Conservation (phyloP, 2,888 invertebrate species). For the Ichneumon xanthorius region DNA sequence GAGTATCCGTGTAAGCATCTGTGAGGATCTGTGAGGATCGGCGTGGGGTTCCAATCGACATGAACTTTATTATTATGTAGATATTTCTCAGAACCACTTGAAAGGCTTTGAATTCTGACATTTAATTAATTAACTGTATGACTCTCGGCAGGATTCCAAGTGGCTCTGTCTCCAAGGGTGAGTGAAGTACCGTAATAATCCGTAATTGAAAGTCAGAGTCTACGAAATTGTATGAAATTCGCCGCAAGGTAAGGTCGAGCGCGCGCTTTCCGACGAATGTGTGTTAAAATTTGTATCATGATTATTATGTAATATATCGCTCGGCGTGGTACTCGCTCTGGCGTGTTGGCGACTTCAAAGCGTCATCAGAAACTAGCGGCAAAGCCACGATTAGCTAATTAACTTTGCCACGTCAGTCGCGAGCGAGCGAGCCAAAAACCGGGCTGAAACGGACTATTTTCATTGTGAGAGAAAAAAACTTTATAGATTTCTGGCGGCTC, state of each 20-base stretch:
- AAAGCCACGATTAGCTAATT: background rate
- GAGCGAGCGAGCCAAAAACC: background rate
- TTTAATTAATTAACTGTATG: constrained; percentile 32
- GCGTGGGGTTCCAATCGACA: too few species aligned
- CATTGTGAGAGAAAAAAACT: too few species aligned
- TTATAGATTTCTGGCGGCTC: too few species aligned
- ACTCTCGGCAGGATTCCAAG: background rate
- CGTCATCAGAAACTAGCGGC: background rate
- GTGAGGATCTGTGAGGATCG: too few species aligned
- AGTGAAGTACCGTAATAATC: constrained; percentile 12
- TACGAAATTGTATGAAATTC: background rate
- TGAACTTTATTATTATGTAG: too few species aligned
- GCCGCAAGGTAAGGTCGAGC: background rate
- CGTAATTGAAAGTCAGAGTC: constrained; percentile 10
- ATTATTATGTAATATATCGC: constrained; percentile 23
- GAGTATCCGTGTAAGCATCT: too few species aligned
- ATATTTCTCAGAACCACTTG: background rate
- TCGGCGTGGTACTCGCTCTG: constrained; percentile 8
- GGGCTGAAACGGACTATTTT: too few species aligned
- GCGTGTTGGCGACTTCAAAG: constrained; percentile 13
- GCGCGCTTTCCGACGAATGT: background rate
- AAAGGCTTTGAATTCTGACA: constrained; percentile 24
- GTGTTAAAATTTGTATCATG: constrained; percentile 10
- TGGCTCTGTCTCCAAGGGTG: background rate
- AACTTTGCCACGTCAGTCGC: background rate